Evolutionary conservation across 2,888 invertebrate species (phyloP).

Genomic region (Tipula lateralis): DNA sequence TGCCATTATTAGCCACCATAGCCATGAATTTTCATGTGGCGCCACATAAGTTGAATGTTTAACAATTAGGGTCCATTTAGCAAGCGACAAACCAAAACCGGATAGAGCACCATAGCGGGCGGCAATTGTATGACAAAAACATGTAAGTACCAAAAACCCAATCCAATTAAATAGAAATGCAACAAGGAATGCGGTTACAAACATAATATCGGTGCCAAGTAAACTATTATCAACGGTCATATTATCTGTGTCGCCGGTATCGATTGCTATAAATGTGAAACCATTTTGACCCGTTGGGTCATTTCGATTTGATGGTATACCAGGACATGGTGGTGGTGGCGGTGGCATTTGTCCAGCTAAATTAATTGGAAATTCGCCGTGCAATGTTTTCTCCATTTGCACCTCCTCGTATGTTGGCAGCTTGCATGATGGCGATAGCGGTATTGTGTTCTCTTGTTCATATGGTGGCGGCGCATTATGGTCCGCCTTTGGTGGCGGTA

Average conservation of each 20-base stretch:
- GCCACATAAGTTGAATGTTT: conserved; percentile 85
- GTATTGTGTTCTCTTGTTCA: conserved; percentile 58
- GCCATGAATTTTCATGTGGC: conserved; percentile 82
- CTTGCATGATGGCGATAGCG: conserved; percentile 51
- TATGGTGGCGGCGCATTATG: conserved; percentile 86
- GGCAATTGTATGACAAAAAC: conserved; percentile 91
- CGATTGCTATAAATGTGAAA: conserved; percentile 70
- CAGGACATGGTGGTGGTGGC: conserved; percentile 39
- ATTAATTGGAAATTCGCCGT: conserved; percentile 58
- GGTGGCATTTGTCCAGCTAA: conserved; percentile 40
- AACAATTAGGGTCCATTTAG: conserved; percentile 93
- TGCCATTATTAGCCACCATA: conserved; percentile 90
- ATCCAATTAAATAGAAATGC: conserved; percentile 95
- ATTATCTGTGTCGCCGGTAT: conserved; percentile 63
- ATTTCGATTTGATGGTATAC: neutral
- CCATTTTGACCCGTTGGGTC: neutral
- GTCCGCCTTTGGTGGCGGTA: conserved; percentile 78
- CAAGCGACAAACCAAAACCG: conserved; percentile 86
- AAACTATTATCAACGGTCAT: conserved; percentile 72
- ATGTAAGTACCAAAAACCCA: conserved; percentile 85
- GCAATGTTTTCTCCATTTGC: conserved; percentile 77
- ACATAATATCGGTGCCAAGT: conserved; percentile 89
- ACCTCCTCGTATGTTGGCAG: conserved; percentile 90
- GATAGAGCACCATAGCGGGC: conserved; percentile 88
- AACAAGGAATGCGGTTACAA: conserved; percentile 89